A percentile compares a stretch with the other conserved stretches of the same genome.
Conservation (phyloP, 2,113 vertebrate genomes). For the Mionectes macconnelli region DNA sequence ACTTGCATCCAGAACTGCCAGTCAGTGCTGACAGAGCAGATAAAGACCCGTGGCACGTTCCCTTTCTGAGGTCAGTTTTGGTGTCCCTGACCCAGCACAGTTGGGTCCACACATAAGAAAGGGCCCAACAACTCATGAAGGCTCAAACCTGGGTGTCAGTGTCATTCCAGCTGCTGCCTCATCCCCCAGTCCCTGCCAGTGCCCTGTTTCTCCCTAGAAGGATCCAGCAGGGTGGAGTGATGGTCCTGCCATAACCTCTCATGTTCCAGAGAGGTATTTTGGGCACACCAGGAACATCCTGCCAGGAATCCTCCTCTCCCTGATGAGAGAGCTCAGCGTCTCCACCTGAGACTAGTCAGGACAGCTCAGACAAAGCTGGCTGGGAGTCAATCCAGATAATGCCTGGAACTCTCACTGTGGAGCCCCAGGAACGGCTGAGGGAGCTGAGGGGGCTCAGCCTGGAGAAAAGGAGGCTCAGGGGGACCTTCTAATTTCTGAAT, state of each 20-base stretch:
- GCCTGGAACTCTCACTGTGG: neutral
- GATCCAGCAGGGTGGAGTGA: neutral
- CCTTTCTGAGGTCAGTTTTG: neutral
- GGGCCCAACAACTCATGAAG: neutral
- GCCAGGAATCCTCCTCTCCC: neutral
- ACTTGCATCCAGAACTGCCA: neutral
- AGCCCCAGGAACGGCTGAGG: neutral
- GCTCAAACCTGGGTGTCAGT: neutral
- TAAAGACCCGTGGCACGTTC: no score
- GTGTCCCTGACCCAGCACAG: neutral
- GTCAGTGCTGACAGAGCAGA: neutral
- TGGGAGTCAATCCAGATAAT: neutral
- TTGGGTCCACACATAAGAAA: rapidly evolving
- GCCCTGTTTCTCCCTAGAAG: neutral
- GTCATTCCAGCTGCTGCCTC: neutral
- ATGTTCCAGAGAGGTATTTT: neutral
- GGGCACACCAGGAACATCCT: neutral
- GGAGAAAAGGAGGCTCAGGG: neutral
- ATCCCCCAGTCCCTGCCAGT: neutral
- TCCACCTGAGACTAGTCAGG: neutral
- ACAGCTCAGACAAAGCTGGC: neutral
- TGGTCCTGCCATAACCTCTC: neutral
- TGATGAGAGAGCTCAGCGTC: neutral
- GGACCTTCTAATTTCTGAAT: neutral
- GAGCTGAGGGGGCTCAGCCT: neutral